Evolutionary conservation across 2,888 invertebrate genomes (phyloP), one percentile per base, ranked within the genome.

Genomic region (Eristalis pertinax): DNA sequence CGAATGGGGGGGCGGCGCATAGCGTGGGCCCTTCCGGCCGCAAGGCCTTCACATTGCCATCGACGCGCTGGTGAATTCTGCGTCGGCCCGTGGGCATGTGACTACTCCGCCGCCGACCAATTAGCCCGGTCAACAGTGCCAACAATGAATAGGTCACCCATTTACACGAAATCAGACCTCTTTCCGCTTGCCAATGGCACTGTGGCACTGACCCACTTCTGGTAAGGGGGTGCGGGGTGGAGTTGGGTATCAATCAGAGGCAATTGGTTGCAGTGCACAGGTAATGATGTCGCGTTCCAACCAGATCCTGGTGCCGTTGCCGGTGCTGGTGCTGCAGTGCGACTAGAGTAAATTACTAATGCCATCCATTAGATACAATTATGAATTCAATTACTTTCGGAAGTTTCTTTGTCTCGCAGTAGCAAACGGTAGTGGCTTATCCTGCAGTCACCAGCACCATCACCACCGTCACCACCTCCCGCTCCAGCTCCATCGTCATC

Each of bases 311-410:
- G n/a, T 63, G 62, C 0, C 29, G 67, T 15, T 41, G 64, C 32
- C 24, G 62, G n/a, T 50, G 60, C 1, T 19, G 62, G 22, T 41
- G 72, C 15, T 70, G 77, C 77, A 81, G 15, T 81, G 76, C 81
- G 73, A 62, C 77, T 64, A 69, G 60, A 68, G 74, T 75, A 75
- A 83, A 86, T 79, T 64, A 80, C 84, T 72, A 73, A 84, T 86
- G 69, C 74, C 75, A 68, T 64, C 63, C 84, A 87, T 87, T 84
- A 87, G 84, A 63, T 67, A 87, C 83, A 87, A 87, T 84, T 84
- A 87, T 87, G 87, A 87, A 87, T 87, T 87, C 87, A 79, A 87
- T 87, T 87, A 87, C 76, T 83, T 80, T 73, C n/a, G 19, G 69
- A 76, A 58, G 69, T 69, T 63, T 70, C 70, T 76, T 70, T 60